Conservation (phyloP, 2,113 vertebrate genomes). For the Hydrolagus affinis region DNA sequence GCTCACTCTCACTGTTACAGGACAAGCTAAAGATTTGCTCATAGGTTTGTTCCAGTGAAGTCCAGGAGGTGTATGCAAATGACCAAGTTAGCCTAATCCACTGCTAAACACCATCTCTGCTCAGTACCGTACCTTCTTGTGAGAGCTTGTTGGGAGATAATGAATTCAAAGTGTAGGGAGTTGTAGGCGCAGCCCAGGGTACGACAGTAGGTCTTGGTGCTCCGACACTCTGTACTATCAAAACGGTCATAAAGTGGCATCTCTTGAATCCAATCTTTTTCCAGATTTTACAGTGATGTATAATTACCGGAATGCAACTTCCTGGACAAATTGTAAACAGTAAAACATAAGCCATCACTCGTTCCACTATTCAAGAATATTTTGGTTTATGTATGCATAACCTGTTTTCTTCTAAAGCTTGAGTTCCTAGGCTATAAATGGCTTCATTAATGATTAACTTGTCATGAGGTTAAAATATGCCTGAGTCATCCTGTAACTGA, state of each 20-base stretch:
- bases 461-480: slow-evolving; percentile 42
- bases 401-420: slow-evolving; percentile 36
- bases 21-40: too few species aligned
- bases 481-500: slow-evolving; percentile 52
- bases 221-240: background rate
- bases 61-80: too few species aligned
- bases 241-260: background rate
- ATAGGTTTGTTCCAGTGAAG: too few species aligned
- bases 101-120: too few species aligned
- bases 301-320: background rate
- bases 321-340: background rate
- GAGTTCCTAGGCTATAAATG: slow-evolving; percentile 46
- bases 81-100: too few species aligned
- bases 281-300: slow-evolving; percentile 36
- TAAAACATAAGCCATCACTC: background rate
- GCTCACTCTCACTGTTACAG: too few species aligned
- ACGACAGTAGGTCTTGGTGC: background rate
- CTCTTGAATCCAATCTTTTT: slow-evolving; percentile 30
- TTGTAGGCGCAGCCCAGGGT: background rate
- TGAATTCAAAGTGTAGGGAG: background rate
- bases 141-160: background rate
- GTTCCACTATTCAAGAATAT: background rate
- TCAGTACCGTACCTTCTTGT: background rate
- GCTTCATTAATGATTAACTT: slow-evolving; percentile 55
- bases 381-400: background rate